Conservation (phyloP, 1,140 invertebrate genomes). For the Dreissena rostriformis region DNA sequence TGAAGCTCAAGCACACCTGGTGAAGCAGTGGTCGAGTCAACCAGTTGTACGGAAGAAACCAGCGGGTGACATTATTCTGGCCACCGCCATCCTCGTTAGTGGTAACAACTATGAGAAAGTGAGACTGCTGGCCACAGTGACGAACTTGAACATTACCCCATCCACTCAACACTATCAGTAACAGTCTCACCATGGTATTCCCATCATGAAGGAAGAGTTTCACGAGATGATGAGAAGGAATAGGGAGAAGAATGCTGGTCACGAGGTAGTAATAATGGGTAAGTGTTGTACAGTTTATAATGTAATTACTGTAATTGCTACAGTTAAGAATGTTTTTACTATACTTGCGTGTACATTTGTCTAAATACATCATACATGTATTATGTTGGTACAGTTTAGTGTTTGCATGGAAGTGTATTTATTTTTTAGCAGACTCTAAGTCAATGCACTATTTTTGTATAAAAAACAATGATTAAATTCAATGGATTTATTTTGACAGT, state of each 20-base stretch:
- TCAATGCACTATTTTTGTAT: no score
- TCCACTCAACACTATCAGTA: neutral
- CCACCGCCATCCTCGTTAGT: conserved; percentile 12
- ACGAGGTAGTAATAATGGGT: conserved; percentile 1
- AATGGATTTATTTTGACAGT: no score
- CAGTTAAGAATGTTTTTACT: no score
- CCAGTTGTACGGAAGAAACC: neutral
- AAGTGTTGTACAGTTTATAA: neutral
- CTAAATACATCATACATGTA: no score
- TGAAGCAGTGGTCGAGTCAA: conserved; percentile 11
- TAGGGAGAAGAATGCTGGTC: neutral
- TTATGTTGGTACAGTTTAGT: no score
- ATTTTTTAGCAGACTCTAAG: no score
- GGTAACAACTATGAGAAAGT: conserved; percentile 32
- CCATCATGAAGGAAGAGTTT: neutral
- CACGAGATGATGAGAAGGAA: neutral
- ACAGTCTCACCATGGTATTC: conserved; percentile 1
- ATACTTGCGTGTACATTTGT: no score
- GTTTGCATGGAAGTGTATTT: no score
- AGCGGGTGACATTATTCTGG: conserved; percentile 5
- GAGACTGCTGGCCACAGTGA: neutral
- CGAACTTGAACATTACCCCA: neutral
- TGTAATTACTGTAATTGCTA: neutral
- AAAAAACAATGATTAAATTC: no score
- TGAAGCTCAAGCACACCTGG: neutral